Conservation (phyloP, 92 coral and sea anemone genomes). For the Epizoanthus fatuus region DNA sequence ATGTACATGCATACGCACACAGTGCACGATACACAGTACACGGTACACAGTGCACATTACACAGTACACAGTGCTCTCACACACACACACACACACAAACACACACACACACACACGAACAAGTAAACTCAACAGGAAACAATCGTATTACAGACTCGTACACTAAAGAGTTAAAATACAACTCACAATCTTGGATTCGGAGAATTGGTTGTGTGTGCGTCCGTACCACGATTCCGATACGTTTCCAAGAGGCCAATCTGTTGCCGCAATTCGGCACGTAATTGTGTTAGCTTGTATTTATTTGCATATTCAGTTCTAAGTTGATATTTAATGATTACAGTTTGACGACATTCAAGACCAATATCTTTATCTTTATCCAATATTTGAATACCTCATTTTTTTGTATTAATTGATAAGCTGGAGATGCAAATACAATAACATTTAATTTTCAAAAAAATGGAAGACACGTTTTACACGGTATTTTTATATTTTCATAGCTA, state of each 20-base stretch:
- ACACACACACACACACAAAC: too few species aligned
- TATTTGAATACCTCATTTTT: too few species aligned
- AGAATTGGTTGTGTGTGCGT: too few species aligned
- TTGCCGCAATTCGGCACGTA: neutral
- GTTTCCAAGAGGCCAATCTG: conserved; percentile 4
- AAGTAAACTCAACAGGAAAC: too few species aligned
- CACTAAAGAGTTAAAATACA: too few species aligned
- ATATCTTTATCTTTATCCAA: conserved; percentile 16
- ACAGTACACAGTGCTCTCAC: too few species aligned
- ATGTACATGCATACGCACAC: too few species aligned
- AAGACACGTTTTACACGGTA: neutral
- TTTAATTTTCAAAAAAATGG: neutral
- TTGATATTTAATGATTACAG: conserved; percentile 17
- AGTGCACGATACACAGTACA: too few species aligned
- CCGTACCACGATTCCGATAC: neutral
- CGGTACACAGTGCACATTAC: too few species aligned
- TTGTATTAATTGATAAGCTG: neutral
- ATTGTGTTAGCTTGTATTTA: neutral
- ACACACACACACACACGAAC: too few species aligned
- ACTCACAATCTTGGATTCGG: too few species aligned
- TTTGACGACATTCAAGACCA: conserved; percentile 41
- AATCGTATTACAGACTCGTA: too few species aligned
- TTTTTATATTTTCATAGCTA: neutral
- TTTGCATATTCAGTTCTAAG: neutral
- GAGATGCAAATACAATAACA: neutral